Conservation (phyloP, 2,888 invertebrate species). For the Agrochola lota region DNA sequence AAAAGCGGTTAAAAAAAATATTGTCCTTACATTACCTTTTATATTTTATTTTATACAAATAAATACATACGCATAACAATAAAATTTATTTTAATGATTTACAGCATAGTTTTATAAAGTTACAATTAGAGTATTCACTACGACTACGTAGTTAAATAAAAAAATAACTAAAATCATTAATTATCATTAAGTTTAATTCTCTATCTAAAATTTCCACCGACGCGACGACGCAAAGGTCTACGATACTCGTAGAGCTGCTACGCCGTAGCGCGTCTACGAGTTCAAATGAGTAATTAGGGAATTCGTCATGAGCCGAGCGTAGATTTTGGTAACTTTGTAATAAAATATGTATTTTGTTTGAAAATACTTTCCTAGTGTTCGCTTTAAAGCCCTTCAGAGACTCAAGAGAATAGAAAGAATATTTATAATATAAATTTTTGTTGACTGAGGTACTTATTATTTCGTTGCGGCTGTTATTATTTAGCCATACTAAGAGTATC, state of each 20-base stretch:
- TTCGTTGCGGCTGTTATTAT: background rate
- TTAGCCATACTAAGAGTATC: background rate
- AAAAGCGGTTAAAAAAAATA: background rate
- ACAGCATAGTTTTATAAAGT: background rate
- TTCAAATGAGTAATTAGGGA: conserved; percentile 63
- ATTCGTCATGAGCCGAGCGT: conserved; percentile 50
- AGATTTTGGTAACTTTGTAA: conserved; percentile 52
- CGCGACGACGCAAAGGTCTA: conserved; percentile 36
- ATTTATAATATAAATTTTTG: conserved; percentile 24
- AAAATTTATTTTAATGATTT: background rate
- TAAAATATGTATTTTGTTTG: conserved; percentile 60
- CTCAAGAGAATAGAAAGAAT: conserved; percentile 21
- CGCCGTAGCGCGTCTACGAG: conserved; percentile 60
- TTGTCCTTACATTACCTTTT: background rate
- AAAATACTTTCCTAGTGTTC: conserved; percentile 46
- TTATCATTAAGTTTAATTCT: conserved; percentile 23
- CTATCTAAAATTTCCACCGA: conserved; percentile 5
- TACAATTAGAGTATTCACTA: background rate
- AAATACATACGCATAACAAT: background rate
- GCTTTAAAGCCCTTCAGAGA: conserved; percentile 33
- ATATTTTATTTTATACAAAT: background rate
- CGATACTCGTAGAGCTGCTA: conserved; percentile 50
- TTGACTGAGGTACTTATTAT: background rate
- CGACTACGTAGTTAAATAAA: background rate
- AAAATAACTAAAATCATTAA: background rate